phyloP scores from a whole-genome alignment of 2,113 vertebrate species.

The Sula dactylatra region DNA sequence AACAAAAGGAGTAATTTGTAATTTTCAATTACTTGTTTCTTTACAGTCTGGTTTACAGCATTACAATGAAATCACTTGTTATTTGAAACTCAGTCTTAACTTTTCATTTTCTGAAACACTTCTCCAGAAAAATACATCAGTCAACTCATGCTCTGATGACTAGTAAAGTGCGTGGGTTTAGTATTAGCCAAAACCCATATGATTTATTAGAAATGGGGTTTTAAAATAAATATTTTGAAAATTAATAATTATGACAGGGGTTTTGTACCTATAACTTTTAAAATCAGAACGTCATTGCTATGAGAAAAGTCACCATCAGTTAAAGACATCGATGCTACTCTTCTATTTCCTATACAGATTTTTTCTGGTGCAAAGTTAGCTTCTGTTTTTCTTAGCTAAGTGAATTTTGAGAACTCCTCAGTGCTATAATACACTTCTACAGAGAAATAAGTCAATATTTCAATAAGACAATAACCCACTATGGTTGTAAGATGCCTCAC shows the following conservation, averaged over 20 bases:
- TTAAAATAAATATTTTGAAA: background rate
- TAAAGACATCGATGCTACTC: background rate
- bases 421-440: background rate
- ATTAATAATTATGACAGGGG: background rate
- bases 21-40: background rate
- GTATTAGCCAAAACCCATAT: background rate
- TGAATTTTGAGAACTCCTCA: background rate
- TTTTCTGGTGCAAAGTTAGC: background rate
- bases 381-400: background rate
- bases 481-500: background rate
- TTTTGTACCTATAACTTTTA: background rate
- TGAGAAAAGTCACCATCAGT: background rate
- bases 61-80: background rate
- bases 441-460: background rate
- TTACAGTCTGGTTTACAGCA: background rate
- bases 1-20: background rate
- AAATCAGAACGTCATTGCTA: background rate
- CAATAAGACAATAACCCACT: background rate
- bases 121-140: background rate
- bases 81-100: background rate
- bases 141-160: background rate
- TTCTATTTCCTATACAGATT: background rate
- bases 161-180: background rate
- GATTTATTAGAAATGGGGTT: background rate
- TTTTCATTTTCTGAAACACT: background rate